phyloP scores from a whole-genome alignment of 2,113 vertebrate species.

The Nerophis ophidion region DNA sequence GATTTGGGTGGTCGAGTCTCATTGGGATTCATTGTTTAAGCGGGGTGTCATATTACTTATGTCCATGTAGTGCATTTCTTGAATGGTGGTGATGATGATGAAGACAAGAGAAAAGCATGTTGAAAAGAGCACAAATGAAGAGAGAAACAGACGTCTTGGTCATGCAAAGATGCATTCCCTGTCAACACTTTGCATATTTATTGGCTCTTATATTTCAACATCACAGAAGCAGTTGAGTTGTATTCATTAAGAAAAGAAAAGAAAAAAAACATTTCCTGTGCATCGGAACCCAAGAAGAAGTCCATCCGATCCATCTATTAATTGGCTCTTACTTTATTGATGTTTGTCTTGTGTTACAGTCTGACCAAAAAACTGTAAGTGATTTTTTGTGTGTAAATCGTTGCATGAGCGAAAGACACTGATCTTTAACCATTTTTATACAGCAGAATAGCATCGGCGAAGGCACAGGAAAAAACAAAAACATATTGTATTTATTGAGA shows the following conservation, averaged over 20 bases:
- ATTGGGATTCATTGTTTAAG: background rate
- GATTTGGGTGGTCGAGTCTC: background rate
- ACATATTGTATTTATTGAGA: conserved; percentile 61
- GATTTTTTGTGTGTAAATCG: conserved; percentile 32
- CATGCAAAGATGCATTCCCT: background rate
- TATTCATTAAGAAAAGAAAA: background rate
- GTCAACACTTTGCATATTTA: too few relatives aligned
- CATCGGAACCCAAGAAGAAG: conserved; percentile 49
- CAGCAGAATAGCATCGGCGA: conserved; percentile 36
- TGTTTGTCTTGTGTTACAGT: conserved; percentile 58
- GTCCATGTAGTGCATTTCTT: background rate
- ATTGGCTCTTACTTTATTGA: conserved; percentile 42
- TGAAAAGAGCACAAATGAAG: conserved; percentile 3
- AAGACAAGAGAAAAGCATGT: background rate
- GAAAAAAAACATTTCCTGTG: conserved; percentile 11
- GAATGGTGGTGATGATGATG: background rate
- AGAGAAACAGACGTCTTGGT: background rate
- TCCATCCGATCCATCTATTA: conserved; percentile 26
- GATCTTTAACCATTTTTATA: conserved; percentile 50
- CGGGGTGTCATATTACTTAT: background rate
- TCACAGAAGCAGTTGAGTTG: conserved; percentile 11
- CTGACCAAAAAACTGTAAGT: conserved; percentile 21
- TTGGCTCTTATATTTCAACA: background rate
- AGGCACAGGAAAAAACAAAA: conserved; percentile 36
- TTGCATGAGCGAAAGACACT: conserved; percentile 47